Evolutionary conservation across 2,888 invertebrate species (phyloP).

Genomic region (Caenorhabditis sp.): DNA sequence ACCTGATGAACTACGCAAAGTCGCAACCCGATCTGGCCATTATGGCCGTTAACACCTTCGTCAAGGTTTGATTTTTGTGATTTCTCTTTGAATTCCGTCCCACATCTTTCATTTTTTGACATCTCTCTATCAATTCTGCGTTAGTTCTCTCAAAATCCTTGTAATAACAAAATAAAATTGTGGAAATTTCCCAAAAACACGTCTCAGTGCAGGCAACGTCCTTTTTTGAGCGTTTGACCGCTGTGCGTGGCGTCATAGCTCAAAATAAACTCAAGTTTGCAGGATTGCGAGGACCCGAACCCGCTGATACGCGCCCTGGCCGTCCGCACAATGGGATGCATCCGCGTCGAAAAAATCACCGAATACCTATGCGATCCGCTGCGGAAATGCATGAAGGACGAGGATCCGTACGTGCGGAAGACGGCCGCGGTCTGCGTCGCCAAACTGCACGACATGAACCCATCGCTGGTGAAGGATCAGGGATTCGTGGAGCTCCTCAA

Average conservation of each 20-base stretch:
- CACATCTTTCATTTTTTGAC: no score
- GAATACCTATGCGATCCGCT: slow-evolving; percentile 98
- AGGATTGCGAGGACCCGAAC: slow-evolving; percentile 99
- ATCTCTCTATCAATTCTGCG: no score
- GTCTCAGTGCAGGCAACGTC: no score
- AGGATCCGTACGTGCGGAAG: slow-evolving; percentile 97
- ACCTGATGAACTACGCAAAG: slow-evolving; percentile 99
- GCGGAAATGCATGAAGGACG: slow-evolving; percentile 87
- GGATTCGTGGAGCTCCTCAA: slow-evolving; percentile 93
- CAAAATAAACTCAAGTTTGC: slow-evolving; percentile 20
- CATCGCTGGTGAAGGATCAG: slow-evolving; percentile 86
- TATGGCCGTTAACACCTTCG: slow-evolving; percentile 99
- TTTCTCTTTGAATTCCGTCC: background rate
- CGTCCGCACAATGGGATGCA: slow-evolving; percentile 99
- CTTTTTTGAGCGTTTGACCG: no score
- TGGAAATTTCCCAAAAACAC: no score
- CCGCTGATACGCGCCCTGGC: slow-evolving; percentile 97
- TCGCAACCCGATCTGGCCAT: slow-evolving; percentile 99
- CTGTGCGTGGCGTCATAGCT: no score
- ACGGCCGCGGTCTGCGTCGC: slow-evolving; percentile 99
- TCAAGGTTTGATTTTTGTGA: slow-evolving; percentile 85
- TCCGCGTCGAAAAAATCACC: slow-evolving; percentile 98
- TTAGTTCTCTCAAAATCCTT: no score
- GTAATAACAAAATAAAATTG: no score
- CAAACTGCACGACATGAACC: slow-evolving; percentile 95